Evolutionary conservation across 2,113 vertebrate genomes (phyloP), one percentile per base, ranked within the genome.

Genomic region (Parotia lawesii): DNA sequence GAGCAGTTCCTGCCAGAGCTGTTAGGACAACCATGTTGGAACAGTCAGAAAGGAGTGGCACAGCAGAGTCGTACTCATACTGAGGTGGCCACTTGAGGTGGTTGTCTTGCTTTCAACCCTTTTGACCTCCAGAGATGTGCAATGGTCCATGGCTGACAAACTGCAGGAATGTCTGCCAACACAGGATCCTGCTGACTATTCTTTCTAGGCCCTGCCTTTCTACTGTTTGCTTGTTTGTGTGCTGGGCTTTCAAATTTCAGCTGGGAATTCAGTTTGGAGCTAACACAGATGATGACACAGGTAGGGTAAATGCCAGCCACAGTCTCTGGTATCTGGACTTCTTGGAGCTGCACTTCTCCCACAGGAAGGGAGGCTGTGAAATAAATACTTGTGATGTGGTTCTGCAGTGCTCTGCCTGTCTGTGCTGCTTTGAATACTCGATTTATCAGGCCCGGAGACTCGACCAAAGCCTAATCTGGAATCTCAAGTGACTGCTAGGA

Each of bases 401-500:
- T 57, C 58, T 69, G 23, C 8, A 2, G 20, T 16, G 28, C 29
- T 35, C 37, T 66, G 78, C 37, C 25, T 18, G 17, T 12, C 44
- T 0, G 1, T 37, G 40, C 40, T 64, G 37, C 66, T 74, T 80
- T 89, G 57, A 70, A 74, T n/a, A 58, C 10, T 27, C 15, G 4
- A 17, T 58, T 76, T 70, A 24, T 57, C n/a, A 47, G 25, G 23
- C 33, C 54, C 0, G 1, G 58, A 44, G 54, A 33, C 24, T 29
- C 45, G 54, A 11, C 3, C 2, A 3, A n/a, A 54, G 29, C 4
- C 0, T 48, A 0, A 38, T 57, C 37, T 18, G 61, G 45, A 17
- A 42, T 47, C 29, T 50, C 37, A 47, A 44, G 45, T 75, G 61
- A 61, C 50, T 9, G 11, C 12, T 10, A 44, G 29, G 29, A 23